These are phyloP conservation scores for Cistogaster globosa DNA, from an alignment of 2,888 invertebrate species.

Conservation along the genomic window DNA sequence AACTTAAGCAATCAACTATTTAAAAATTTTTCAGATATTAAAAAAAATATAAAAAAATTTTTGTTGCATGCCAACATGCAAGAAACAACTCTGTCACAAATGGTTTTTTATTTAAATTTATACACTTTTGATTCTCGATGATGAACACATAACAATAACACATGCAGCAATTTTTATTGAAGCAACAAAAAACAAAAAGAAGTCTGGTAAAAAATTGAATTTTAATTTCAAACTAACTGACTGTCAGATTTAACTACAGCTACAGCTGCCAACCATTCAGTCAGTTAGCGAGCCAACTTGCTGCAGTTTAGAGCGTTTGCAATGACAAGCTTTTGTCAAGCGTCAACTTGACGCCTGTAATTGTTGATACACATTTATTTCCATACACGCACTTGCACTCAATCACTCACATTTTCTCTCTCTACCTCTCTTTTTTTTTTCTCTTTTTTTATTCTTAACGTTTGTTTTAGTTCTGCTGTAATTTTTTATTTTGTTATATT, in stretches of 20 bases:
- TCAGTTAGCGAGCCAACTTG: background rate
- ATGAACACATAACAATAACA: slow-evolving; percentile 27
- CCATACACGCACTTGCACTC: slow-evolving; percentile 49
- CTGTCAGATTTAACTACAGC: slow-evolving; percentile 40
- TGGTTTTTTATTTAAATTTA: slow-evolving; percentile 42
- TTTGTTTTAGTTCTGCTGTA: slow-evolving; percentile 4
- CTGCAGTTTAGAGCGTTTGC: slow-evolving; percentile 31
- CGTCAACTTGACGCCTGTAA: slow-evolving; percentile 72
- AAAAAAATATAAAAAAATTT: slow-evolving; percentile 4
- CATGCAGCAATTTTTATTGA: slow-evolving; percentile 39
- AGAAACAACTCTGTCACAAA: slow-evolving; percentile 19
- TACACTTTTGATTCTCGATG: slow-evolving; percentile 35
- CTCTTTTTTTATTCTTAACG: background rate
- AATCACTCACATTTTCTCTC: slow-evolving; percentile 4
- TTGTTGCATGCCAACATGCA: slow-evolving; percentile 67
- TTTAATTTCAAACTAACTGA: slow-evolving; percentile 51
- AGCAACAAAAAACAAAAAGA: slow-evolving; percentile 18
- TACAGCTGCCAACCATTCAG: slow-evolving; percentile 3
- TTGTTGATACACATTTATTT: slow-evolving; percentile 66
- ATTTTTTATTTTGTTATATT: background rate
- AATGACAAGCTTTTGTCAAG: slow-evolving; percentile 70
- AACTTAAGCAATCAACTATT: slow-evolving; percentile 46
- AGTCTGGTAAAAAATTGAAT: slow-evolving; percentile 11
- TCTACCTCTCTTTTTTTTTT: slow-evolving; percentile 13
- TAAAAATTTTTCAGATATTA: slow-evolving; percentile 59